Conservation (phyloP, 2,888 invertebrate genomes). For the Drosophila merina region DNA sequence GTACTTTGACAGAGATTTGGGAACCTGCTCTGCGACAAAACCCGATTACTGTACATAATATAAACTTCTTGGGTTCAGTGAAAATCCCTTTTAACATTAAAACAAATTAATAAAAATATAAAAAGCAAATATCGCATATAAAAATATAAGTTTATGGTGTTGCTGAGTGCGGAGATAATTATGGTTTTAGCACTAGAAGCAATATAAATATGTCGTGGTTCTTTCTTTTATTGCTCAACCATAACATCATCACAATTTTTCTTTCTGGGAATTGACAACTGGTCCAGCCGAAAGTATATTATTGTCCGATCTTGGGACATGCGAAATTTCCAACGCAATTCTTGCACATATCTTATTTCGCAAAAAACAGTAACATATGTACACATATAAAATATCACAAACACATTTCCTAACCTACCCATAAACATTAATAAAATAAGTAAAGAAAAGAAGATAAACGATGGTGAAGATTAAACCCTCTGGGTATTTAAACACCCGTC, state of each 20-base stretch:
- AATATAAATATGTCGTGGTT: background rate
- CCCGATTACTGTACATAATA: slow-evolving; percentile 40
- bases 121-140: background rate
- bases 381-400: slow-evolving; percentile 8
- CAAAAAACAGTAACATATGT: slow-evolving; percentile 1
- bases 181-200: background rate
- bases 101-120: background rate
- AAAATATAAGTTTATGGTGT: background rate
- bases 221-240: background rate
- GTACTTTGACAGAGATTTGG: slow-evolving; percentile 27
- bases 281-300: background rate
- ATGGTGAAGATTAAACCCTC: slow-evolving; percentile 19
- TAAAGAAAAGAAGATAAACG: slow-evolving; percentile 23
- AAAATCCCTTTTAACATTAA: background rate
- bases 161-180: background rate
- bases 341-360: slow-evolving; percentile 10
- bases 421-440: slow-evolving; percentile 24
- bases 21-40: slow-evolving; percentile 12
- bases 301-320: background rate
- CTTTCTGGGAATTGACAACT: background rate
- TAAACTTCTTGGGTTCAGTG: background rate
- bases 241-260: too few species aligned
- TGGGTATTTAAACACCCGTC: slow-evolving; percentile 15
- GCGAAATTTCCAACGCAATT: slow-evolving; percentile 7
- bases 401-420: slow-evolving; percentile 3